A percentile compares a stretch with the other conserved stretches of the same genome.
Evolutionary conservation across 2,113 vertebrate species (phyloP).

Genomic region (Pipa parva): DNA sequence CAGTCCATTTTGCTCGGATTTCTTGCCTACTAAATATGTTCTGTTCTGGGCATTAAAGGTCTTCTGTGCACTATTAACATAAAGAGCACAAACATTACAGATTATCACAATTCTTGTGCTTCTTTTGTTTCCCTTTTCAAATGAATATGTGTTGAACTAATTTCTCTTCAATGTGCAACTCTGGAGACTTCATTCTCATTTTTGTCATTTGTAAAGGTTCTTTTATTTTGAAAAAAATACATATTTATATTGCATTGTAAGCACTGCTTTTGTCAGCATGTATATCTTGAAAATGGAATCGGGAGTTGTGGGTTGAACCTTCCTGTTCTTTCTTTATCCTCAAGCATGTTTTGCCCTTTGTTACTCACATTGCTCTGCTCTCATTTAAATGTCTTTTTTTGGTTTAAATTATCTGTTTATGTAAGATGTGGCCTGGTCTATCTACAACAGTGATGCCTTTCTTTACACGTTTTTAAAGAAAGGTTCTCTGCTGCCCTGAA

Average conservation of each 20-base stretch:
- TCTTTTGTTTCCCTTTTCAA: slow-evolving; percentile 49
- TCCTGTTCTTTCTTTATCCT: slow-evolving; percentile 60
- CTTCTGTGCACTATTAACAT: slow-evolving; percentile 55
- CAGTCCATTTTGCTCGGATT: slow-evolving; percentile 1
- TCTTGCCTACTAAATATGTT: slow-evolving; percentile 7
- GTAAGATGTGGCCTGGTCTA: slow-evolving; percentile 49
- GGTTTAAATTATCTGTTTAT: slow-evolving; percentile 57
- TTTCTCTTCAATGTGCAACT: slow-evolving; percentile 52
- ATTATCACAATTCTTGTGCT: slow-evolving; percentile 50
- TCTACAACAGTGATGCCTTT: slow-evolving; percentile 66
- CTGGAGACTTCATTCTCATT: slow-evolving; percentile 75
- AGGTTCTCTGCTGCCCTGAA: no score
- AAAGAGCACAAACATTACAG: slow-evolving; percentile 49
- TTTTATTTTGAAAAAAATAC: slow-evolving; percentile 50
- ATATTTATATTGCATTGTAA: slow-evolving; percentile 64
- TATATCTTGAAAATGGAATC: slow-evolving; percentile 55
- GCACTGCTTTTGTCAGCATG: slow-evolving; percentile 74
- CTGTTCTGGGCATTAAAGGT: slow-evolving; percentile 27
- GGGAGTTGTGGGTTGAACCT: slow-evolving; percentile 47
- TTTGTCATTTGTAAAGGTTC: slow-evolving; percentile 76
- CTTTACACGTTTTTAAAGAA: slow-evolving; percentile 34
- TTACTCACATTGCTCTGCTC: slow-evolving; percentile 62
- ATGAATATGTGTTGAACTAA: slow-evolving; percentile 42
- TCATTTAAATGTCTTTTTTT: slow-evolving; percentile 62
- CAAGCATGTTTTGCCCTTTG: slow-evolving; percentile 71